phyloP scores from a whole-genome alignment of 2,797 vertebrate species.

The Ammospiza maritima region DNA sequence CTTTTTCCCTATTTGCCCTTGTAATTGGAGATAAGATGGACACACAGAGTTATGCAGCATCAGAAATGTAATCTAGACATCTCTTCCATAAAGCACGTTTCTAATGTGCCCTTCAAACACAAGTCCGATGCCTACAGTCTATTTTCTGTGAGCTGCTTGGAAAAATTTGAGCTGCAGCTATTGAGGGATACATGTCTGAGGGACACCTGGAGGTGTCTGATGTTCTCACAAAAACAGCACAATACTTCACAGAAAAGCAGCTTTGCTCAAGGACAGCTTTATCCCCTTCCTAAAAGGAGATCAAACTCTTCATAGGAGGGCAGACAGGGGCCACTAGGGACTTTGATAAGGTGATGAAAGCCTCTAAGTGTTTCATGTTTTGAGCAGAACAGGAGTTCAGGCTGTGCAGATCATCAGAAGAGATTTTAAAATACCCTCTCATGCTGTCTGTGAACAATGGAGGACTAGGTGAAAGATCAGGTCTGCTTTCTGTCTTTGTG shows the following conservation, averaged over 20 bases:
- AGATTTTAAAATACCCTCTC: conserved; percentile 39
- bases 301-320: conserved; percentile 28
- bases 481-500: background rate
- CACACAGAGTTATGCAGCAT: background rate
- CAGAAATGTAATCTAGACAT: conserved; percentile 35
- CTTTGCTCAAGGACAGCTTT: conserved; percentile 31
- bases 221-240: conserved; percentile 9
- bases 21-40: conserved; percentile 33
- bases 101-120: conserved; percentile 29
- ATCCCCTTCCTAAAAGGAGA: conserved; percentile 28
- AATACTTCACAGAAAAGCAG: conserved; percentile 28
- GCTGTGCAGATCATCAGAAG: background rate
- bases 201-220: conserved; percentile 24
- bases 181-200: conserved; percentile 34
- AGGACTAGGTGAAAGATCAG: background rate
- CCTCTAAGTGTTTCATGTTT: background rate
- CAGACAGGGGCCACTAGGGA: background rate
- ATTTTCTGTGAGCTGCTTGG: background rate
- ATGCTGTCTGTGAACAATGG: conserved; percentile 42
- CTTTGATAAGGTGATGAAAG: conserved; percentile 51
- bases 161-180: conserved; percentile 4
- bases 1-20: conserved; percentile 21
- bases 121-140: background rate
- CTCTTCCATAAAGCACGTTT: background rate
- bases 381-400: conserved; percentile 15